A percentile compares a stretch with the other conserved stretches of the same genome.
Conservation (phyloP, 2,888 invertebrate genomes). For the Pyrrhia umbra region DNA sequence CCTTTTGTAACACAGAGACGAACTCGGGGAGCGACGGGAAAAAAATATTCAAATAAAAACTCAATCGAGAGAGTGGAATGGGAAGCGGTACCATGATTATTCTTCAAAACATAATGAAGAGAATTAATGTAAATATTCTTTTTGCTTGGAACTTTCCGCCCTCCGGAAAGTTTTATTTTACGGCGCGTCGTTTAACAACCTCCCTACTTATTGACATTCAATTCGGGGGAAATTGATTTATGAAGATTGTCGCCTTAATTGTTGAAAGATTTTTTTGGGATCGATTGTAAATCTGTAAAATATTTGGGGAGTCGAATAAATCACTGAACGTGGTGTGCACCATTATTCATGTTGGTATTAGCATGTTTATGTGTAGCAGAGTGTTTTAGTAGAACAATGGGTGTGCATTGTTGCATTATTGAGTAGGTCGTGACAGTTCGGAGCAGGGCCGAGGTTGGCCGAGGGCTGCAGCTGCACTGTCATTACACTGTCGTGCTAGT, state of each 20-base stretch:
- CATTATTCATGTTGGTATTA: conserved; percentile 41
- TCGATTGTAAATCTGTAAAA: conserved; percentile 65
- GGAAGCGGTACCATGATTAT: conserved; percentile 89
- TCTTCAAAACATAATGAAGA: conserved; percentile 91
- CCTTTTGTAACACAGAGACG: conserved; percentile 89
- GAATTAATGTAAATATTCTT: conserved; percentile 91
- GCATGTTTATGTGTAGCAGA: conserved; percentile 56
- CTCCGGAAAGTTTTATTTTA: conserved; percentile 90
- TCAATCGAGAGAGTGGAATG: conserved; percentile 88
- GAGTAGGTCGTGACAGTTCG: conserved; percentile 74
- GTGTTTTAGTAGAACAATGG: conserved; percentile 72
- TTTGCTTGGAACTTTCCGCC: conserved; percentile 87
- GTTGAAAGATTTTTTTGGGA: conserved; percentile 81
- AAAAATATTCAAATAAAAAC: conserved; percentile 91
- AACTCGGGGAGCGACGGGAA: conserved; percentile 82
- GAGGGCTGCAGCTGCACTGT: conserved; percentile 82
- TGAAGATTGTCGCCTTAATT: conserved; percentile 90
- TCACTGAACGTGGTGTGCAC: conserved; percentile 26
- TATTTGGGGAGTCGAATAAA: conserved; percentile 48
- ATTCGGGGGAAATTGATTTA: conserved; percentile 90
- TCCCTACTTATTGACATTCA: conserved; percentile 90
- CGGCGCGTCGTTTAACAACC: conserved; percentile 89
- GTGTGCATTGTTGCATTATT: conserved; percentile 85
- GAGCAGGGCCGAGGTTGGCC: conserved; percentile 60
- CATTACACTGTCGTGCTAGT: conserved; percentile 74